Base-by-base conservation (phyloP, 2,113 vertebrate genomes). In the Eulemur macaco region DNA sequence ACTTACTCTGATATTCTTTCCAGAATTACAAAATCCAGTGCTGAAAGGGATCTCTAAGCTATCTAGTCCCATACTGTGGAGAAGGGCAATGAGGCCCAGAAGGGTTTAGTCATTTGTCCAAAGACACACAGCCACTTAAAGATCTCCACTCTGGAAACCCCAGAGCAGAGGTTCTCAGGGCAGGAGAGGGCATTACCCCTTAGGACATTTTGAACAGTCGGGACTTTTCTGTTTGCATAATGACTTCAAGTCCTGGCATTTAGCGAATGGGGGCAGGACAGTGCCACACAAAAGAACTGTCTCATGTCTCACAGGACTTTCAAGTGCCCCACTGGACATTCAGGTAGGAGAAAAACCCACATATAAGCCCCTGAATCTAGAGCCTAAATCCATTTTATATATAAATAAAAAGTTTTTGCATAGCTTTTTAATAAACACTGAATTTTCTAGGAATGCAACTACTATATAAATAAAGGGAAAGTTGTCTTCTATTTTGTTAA, bases 361-460 rank as follows among this genome's bases (percentile, higher is more conserved):
- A 60, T 87, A 37, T n/a, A 86, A 89, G 45, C 27, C 68, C 15
- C 25, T 88, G 58, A 77, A 84, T 85, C 10, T 78, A 96, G 52
- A 95, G 85, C 56, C 29, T 92, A 89, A 80, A 86, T 11, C 52
- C 37, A 52, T 63, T 77, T 88, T 39, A 81, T 77, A 23, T 50
- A 39, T 86, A 64, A 82, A 83, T 74, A 73, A 17, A 68, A 68
- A 86, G 54, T 6, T 63, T 92, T 80, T 77, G 20, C 88, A 66
- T 74, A 56, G 20, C 45, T 94, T 84, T 87, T 84, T 85, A 81
- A 66, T 83, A 66, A 92, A 23, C n/a, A 82, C 3, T 14, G 3
- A 85, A 58, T 94, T 96, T 89, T 85, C 56, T 64, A 86, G 34
- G 25, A 77, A 90, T 73, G 52, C 2, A 94, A 64, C 58, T 39